phyloP scores from a whole-genome alignment of 2,113 vertebrate species.

The Ardeotis arabs region DNA sequence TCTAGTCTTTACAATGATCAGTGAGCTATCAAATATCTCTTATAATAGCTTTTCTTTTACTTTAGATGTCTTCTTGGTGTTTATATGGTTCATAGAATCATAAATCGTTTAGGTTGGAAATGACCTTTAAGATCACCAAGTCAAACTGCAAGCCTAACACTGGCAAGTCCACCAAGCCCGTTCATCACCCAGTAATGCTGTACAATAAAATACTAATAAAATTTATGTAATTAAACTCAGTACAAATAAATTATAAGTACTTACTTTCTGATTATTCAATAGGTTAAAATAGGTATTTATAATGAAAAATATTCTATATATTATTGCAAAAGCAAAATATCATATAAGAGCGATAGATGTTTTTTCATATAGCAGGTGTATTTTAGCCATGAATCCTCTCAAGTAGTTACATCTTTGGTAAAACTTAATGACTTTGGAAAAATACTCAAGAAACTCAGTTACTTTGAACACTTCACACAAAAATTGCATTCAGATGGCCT shows the following conservation, averaged over 20 bases:
- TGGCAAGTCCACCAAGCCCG: too few species aligned
- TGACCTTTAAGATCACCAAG: too few species aligned
- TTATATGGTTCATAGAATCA: not conserved
- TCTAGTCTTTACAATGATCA: not conserved
- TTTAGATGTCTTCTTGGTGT: not conserved
- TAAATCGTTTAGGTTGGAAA: too few species aligned
- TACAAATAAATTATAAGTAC: not conserved
- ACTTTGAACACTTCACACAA: not conserved
- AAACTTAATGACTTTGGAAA: not conserved
- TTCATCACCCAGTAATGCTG: not conserved
- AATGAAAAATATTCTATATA: not conserved
- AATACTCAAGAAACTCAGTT: not conserved
- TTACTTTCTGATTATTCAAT: not conserved
- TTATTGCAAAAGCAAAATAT: not conserved
- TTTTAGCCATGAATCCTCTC: not conserved
- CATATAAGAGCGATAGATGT: accelerated
- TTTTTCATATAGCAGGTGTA: not conserved
- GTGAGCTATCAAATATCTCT: not conserved
- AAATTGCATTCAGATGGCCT: not conserved
- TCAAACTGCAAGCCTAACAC: too few species aligned
- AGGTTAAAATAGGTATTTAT: not conserved
- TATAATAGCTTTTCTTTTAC: not conserved
- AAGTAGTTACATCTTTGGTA: not conserved
- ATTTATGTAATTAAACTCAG: not conserved
- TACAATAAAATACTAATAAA: not conserved